Base-by-base conservation (phyloP, 2,113 vertebrate species). In the Nesogale talazaci region DNA sequence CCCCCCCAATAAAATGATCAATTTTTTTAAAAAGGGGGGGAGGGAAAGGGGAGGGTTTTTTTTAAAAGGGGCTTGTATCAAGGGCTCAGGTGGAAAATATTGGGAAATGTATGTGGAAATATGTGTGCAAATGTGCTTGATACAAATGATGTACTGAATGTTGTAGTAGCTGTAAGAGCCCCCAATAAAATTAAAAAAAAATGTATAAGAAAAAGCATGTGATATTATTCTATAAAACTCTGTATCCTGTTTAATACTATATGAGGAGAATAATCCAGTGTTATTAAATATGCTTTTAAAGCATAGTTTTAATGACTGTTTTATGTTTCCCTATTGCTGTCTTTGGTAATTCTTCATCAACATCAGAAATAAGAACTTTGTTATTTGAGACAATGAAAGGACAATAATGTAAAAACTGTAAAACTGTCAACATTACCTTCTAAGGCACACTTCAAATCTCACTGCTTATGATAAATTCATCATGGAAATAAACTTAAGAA, bases 391-490 rank as follows among this genome's bases (percentile, higher is more conserved):
- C 29, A 77, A 80, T 72, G 42, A 79, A 83, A 31, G 52, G 4
- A 69, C 75, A 77, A 14, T 80, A 86, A 61, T 29, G 56, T 3
- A 78, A 86, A 14, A 56, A 34, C 93, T 84, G 5, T 31, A 69
- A 14, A 77, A 52, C 36, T 42, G 22, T 83, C 29, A 88, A 31
- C 40, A 80, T 59, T 40, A 10, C 12, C 77, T 86, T 29, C 46
- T 38, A 61, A 0, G 34, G 16, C 23, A 74, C 92, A 56, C 2
- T 65, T 79, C 22, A 59, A 77, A 25, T 3, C 25, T 15, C 76
- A 34, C 87, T 42, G 6, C 76, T 91, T 94, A 95, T 81, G 42
- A 20, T 89, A 40, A 81, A 80, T 23, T 78, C 16, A 56, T 84
- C 63, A 74, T 74, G 86, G n/a, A 96, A 91, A 31, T 89, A 86